Percentiles rank a stretch among this genome's conserved stretches.
These are phyloP conservation scores for Lithophane socia DNA, from an alignment of 2,888 invertebrate species.

Conservation along the genomic window DNA sequence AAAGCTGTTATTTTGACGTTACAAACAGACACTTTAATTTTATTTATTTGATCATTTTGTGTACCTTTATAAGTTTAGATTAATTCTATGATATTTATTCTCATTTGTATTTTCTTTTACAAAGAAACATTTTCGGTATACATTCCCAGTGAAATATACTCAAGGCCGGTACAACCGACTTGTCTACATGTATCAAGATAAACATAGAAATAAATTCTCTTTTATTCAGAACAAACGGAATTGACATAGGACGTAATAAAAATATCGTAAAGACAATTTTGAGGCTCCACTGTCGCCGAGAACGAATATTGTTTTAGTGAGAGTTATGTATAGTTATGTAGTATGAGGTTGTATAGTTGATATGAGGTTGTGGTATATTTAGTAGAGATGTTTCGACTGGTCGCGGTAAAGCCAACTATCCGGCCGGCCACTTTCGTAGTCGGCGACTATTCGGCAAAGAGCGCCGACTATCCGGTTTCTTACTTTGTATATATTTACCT, in stretches of 20 bases:
- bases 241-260: constrained; percentile 69
- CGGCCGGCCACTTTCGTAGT: no score
- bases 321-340: constrained; percentile 2
- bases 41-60: no score
- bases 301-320: constrained; percentile 41
- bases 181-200: constrained; percentile 65
- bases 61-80: no score
- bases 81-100: neutral
- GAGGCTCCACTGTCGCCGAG: constrained; percentile 12
- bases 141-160: constrained; percentile 35
- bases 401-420: no score
- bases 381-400: no score
- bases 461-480: no score
- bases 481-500: no score
- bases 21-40: no score
- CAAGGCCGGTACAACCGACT: constrained; percentile 54
- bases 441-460: no score
- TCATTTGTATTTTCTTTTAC: constrained; percentile 3
- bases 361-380: no score
- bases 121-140: constrained; percentile 10
- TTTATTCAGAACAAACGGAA: constrained; percentile 47
- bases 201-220: constrained; percentile 72
- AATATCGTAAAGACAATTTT: constrained; percentile 72
- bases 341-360: neutral
- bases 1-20: no score